phyloP scores from a whole-genome alignment of 2,113 vertebrate species.

The Melanostigma gelatinosum region DNA sequence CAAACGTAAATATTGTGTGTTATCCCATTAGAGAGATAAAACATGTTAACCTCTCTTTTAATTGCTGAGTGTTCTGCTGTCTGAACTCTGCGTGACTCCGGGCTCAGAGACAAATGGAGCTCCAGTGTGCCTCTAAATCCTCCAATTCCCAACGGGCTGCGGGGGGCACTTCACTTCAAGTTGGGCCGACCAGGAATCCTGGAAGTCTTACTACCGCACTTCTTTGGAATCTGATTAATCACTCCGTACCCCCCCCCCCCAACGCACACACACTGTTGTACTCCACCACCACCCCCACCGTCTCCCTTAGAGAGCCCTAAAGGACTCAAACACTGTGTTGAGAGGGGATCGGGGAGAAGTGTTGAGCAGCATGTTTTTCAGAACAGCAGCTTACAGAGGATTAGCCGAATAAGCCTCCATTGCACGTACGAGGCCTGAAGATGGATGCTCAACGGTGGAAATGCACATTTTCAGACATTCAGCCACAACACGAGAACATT shows the following conservation, averaged over 20 bases:
- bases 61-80: slow-evolving; percentile 92
- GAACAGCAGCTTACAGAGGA: slow-evolving; percentile 44
- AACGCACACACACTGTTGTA: slow-evolving; percentile 16
- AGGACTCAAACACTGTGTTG: slow-evolving; percentile 85
- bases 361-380: slow-evolving; percentile 68
- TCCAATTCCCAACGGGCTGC: slow-evolving; percentile 86
- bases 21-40: slow-evolving; percentile 97
- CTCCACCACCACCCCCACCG: slow-evolving; percentile 18
- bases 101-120: slow-evolving; percentile 92
- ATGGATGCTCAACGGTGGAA: slow-evolving; percentile 22
- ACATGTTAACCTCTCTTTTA: slow-evolving; percentile 89
- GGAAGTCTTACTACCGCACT: slow-evolving; percentile 87
- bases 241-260: slow-evolving; percentile 74
- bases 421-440: slow-evolving; percentile 29
- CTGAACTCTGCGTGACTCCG: slow-evolving; percentile 98
- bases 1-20: slow-evolving; percentile 90
- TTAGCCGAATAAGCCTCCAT: slow-evolving; percentile 30
- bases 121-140: slow-evolving; percentile 89
- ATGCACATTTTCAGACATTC: slow-evolving; percentile 10
- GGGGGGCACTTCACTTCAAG: slow-evolving; percentile 74
- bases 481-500: background rate
- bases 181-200: slow-evolving; percentile 85
- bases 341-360: slow-evolving; percentile 54
- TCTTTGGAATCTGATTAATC: slow-evolving; percentile 95
- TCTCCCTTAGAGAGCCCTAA: slow-evolving; percentile 75